phyloP scores from a whole-genome alignment of 1,140 invertebrate genomes.

The Glossosoma conforme region DNA sequence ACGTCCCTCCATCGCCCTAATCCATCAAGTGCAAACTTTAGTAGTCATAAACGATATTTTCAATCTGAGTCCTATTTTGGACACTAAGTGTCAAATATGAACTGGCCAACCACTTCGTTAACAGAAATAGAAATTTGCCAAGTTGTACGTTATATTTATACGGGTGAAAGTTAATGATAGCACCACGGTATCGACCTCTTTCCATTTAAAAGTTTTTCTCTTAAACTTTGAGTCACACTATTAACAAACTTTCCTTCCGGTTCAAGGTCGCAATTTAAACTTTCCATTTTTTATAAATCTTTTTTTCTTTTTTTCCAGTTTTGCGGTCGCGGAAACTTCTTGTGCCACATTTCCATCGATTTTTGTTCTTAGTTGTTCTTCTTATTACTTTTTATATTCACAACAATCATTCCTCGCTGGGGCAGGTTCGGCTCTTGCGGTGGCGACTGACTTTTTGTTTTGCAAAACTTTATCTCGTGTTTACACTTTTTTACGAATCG shows the following conservation, averaged over 20 bases:
- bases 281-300: conserved; percentile 37
- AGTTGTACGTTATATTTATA: conserved; percentile 36
- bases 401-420: conserved; percentile 18
- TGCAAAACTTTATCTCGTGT: conserved; percentile 9
- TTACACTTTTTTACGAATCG: conserved; percentile 12
- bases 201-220: conserved; percentile 45
- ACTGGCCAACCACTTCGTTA: conserved; percentile 18
- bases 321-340: conserved; percentile 23
- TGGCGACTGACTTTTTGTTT: conserved; percentile 19
- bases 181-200: conserved; percentile 38
- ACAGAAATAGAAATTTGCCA: conserved; percentile 33
- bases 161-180: conserved; percentile 35
- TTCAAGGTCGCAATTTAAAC: conserved; percentile 56
- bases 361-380: conserved; percentile 27
- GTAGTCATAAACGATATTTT: no score
- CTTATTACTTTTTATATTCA: conserved; percentile 25
- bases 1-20: no score
- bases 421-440: conserved; percentile 12
- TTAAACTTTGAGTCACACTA: conserved; percentile 42
- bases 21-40: no score
- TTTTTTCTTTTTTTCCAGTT: conserved; percentile 22
- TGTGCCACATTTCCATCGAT: conserved; percentile 27
- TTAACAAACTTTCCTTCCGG: conserved; percentile 48
- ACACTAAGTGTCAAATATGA: conserved; percentile 18
- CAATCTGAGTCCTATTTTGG: no score